Percentiles rank a stretch among this genome's conserved stretches.
These are phyloP conservation scores for Bicyclus anynana DNA, from an alignment of 1,140 invertebrate genomes.

Conservation along the genomic window DNA sequence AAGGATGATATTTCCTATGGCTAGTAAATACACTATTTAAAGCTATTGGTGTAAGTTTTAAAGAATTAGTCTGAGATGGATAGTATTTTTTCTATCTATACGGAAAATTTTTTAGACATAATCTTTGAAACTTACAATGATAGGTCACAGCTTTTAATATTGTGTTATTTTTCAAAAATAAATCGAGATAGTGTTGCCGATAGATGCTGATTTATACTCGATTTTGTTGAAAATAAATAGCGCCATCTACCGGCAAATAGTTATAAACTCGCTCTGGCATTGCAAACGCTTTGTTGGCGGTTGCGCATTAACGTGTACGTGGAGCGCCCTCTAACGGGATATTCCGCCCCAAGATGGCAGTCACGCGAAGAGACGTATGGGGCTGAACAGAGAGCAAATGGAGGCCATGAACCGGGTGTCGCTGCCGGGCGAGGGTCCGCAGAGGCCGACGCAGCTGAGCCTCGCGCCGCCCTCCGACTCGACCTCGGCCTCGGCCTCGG, in stretches of 20 bases:
- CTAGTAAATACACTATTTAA: no score
- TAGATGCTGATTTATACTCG: constrained; percentile 19
- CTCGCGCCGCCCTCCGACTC: constrained; percentile 49
- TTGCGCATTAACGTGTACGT: neutral
- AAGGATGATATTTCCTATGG: no score
- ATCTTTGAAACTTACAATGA: constrained; percentile 9
- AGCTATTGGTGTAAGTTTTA: no score
- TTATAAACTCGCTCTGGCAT: constrained; percentile 15
- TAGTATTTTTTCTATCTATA: no score
- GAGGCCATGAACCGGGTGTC: constrained; percentile 72
- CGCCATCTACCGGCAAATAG: constrained; percentile 31
- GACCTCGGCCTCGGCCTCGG: constrained; percentile 42
- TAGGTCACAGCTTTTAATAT: no score
- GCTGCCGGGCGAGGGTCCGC: constrained; percentile 41
- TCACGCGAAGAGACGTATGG: constrained; percentile 77
- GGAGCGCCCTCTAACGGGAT: constrained; percentile 30
- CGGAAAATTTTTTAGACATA: no score
- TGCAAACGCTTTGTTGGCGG: constrained; percentile 15
- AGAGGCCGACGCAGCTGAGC: constrained; percentile 69
- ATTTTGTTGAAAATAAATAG: constrained; percentile 1
- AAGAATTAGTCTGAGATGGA: no score
- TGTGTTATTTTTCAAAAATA: no score
- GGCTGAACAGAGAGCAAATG: constrained; percentile 77
- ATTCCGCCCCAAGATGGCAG: constrained; percentile 74
- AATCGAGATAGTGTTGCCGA: no score